Evolutionary conservation across 2,888 invertebrate species (phyloP).

Genomic region (Apamea epomidion): DNA sequence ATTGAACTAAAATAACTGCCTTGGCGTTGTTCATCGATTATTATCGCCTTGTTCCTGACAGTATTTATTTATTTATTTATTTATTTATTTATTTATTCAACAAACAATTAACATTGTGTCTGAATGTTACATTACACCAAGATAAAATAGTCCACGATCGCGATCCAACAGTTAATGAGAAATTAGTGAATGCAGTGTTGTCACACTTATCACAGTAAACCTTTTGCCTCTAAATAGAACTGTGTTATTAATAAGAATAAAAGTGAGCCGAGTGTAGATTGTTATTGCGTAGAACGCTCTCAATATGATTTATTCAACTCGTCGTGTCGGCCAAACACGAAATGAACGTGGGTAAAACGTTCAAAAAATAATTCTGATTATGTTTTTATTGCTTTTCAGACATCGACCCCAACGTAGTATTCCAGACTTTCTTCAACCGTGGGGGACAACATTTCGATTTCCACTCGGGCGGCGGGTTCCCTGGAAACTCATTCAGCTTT

Average conservation of each 20-base stretch:
- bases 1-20: background rate
- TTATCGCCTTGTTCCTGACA: background rate
- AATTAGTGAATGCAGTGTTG: background rate
- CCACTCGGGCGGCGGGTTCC: constrained; percentile 88
- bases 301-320: background rate
- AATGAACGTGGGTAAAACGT: background rate
- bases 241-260: background rate
- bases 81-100: too few species aligned
- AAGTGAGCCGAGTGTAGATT: background rate
- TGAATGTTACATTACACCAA: too few species aligned
- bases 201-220: background rate
- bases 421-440: constrained; percentile 95
- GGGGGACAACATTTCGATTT: constrained; percentile 90
- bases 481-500: constrained; percentile 92
- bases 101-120: too few species aligned
- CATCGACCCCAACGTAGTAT: constrained; percentile 95
- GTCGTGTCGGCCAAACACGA: background rate
- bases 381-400: constrained; percentile 88
- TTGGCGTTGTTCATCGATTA: background rate
- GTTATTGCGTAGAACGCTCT: background rate
- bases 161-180: background rate
- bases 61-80: too few species aligned
- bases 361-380: constrained; percentile 3
- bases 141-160: background rate
- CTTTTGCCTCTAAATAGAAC: background rate